Conservation (phyloP, 2,113 vertebrate species). For the Channa maculata region DNA sequence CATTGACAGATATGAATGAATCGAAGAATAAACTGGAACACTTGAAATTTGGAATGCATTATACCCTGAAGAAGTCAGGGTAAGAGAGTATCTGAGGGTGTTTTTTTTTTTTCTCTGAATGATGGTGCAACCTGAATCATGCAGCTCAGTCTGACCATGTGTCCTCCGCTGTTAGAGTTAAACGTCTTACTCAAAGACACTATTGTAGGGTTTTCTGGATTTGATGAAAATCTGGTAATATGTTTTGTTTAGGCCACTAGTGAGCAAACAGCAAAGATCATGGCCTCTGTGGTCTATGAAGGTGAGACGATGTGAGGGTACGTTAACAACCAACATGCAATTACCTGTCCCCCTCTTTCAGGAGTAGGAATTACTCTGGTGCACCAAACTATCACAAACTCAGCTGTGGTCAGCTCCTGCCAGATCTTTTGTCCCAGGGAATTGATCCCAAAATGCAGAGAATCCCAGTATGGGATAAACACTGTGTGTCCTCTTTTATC, state of each 20-base stretch:
- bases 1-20: not conserved
- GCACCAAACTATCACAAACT: conserved; percentile 46
- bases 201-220: not conserved
- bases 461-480: not conserved
- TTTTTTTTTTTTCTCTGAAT: conserved; percentile 17
- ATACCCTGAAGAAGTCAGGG: conserved; percentile 18
- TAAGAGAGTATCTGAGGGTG: not conserved
- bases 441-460: conserved; percentile 9
- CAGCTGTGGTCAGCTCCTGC: conserved; percentile 44
- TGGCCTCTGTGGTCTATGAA: not conserved
- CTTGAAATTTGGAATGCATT: conserved; percentile 26
- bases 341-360: conserved; percentile 17
- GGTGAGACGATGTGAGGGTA: not conserved
- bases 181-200: not conserved
- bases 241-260: not conserved
- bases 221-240: conserved; percentile 4
- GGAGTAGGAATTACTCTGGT: conserved; percentile 17
- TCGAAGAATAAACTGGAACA: not conserved
- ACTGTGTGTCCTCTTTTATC: not conserved
- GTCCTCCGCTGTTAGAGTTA: not conserved
- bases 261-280: conserved; percentile 18
- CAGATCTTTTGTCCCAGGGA: conserved; percentile 24
- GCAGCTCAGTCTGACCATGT: not conserved
- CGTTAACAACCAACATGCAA: not conserved
- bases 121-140: conserved; percentile 22